Conservation (phyloP, 2,888 invertebrate genomes). For the Orchesella flavescens region DNA sequence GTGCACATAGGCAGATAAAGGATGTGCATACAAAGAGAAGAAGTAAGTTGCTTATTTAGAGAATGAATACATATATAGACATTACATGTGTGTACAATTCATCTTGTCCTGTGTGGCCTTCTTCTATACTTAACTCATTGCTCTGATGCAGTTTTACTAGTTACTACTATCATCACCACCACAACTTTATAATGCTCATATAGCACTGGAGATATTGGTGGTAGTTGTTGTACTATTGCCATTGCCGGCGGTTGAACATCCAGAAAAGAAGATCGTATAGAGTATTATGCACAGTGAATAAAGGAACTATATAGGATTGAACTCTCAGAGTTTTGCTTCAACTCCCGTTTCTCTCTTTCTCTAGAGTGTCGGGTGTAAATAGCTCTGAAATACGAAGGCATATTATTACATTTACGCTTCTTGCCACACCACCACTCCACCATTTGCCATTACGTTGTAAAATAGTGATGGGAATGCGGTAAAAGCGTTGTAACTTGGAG, state of each 20-base stretch:
- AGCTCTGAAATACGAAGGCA: slow-evolving; percentile 42
- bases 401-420: slow-evolving; percentile 58
- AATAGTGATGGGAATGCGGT: slow-evolving; percentile 54
- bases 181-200: neutral
- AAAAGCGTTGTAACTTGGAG: slow-evolving; percentile 29
- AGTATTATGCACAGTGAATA: slow-evolving; percentile 18
- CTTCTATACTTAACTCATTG: slow-evolving; percentile 6
- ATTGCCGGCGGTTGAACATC: neutral
- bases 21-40: slow-evolving; percentile 17
- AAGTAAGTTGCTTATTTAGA: slow-evolving; percentile 29
- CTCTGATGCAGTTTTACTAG: slow-evolving; percentile 30
- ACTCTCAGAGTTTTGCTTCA: slow-evolving; percentile 27
- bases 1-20: slow-evolving; percentile 38
- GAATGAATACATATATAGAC: slow-evolving; percentile 11
- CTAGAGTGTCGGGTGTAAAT: slow-evolving; percentile 56
- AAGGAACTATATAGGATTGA: slow-evolving; percentile 30
- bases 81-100: slow-evolving; percentile 30
- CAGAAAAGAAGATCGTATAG: neutral
- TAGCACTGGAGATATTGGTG: neutral
- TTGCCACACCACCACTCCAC: slow-evolving; percentile 20
- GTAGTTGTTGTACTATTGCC: neutral
- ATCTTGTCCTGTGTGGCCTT: slow-evolving; percentile 42
- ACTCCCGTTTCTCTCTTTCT: slow-evolving; percentile 20
- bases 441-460: slow-evolving; percentile 50
- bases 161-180: slow-evolving; percentile 9